Percentiles rank a stretch among this genome's conserved stretches.
Evolutionary conservation across 2,113 vertebrate genomes (phyloP).

Genomic region (Chionis minor): DNA sequence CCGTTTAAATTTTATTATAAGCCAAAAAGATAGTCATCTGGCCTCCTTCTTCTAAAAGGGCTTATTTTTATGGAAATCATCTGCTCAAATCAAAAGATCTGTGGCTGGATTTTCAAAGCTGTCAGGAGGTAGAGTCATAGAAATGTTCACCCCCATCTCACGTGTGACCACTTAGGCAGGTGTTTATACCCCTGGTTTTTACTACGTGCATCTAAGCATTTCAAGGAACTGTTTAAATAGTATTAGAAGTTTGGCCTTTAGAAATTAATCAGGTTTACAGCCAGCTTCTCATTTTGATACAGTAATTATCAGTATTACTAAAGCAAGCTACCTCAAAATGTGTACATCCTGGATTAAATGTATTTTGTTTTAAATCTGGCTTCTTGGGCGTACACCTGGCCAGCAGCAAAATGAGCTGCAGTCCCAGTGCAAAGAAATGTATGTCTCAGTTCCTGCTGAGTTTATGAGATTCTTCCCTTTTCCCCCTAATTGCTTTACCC

Average conservation of each 20-base stretch:
- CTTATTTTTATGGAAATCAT: background rate
- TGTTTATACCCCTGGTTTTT: background rate
- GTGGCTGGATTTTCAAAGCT: background rate
- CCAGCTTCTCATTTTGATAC: background rate
- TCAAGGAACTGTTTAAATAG: background rate
- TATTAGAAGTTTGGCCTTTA: background rate
- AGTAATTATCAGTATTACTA: background rate
- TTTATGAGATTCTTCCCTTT: background rate
- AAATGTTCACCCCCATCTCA: background rate
- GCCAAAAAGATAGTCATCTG: background rate
- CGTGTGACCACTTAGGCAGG: background rate
- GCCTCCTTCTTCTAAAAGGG: background rate
- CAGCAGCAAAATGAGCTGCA: background rate
- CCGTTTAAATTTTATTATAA: background rate
- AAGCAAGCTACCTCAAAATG: background rate
- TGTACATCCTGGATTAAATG: background rate
- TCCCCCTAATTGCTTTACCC: background rate
- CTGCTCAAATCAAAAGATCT: background rate
- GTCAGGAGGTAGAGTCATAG: background rate
- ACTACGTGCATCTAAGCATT: background rate
- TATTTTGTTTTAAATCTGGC: background rate
- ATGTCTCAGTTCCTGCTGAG: background rate
- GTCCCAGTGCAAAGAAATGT: background rate
- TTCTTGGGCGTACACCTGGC: rapidly evolving
- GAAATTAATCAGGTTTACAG: background rate